Conservation (phyloP, 2,113 vertebrate species). For the Leucopsar rothschildi region DNA sequence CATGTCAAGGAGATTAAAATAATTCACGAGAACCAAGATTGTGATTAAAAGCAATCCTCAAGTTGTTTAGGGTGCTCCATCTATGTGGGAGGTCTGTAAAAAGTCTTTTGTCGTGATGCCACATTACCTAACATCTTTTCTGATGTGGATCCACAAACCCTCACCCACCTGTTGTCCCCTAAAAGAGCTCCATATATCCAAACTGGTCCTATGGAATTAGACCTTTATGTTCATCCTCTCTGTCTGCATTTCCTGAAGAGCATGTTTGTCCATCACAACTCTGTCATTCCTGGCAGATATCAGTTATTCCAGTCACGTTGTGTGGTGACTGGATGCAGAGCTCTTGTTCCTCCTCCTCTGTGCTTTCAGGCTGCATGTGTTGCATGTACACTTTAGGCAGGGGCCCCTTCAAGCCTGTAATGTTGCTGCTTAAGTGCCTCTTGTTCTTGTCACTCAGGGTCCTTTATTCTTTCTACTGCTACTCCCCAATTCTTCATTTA, state of each 20-base stretch:
- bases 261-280: not conserved
- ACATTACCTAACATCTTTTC: not conserved
- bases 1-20: not conserved
- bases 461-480: not conserved
- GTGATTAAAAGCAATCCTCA: not conserved
- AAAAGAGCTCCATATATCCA: not conserved
- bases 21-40: not conserved
- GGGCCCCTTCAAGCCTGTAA: not conserved
- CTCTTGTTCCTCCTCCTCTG: not conserved
- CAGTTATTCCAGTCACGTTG: not conserved
- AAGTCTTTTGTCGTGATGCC: not conserved
- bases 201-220: not conserved
- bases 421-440: not conserved
- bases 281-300: not conserved
- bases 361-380: not conserved
- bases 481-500: not conserved
- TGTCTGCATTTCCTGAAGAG: not conserved
- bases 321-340: not conserved
- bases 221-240: not conserved
- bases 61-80: not conserved
- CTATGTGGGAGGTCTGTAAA: not conserved
- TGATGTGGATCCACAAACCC: not conserved
- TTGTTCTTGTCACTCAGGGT: not conserved
- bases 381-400: not conserved
- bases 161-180: not conserved